A percentile compares a stretch with the other conserved stretches of the same genome.
Evolutionary conservation across 2,888 invertebrate genomes (phyloP).

Genomic region (Macrosiphum euphorbiae): DNA sequence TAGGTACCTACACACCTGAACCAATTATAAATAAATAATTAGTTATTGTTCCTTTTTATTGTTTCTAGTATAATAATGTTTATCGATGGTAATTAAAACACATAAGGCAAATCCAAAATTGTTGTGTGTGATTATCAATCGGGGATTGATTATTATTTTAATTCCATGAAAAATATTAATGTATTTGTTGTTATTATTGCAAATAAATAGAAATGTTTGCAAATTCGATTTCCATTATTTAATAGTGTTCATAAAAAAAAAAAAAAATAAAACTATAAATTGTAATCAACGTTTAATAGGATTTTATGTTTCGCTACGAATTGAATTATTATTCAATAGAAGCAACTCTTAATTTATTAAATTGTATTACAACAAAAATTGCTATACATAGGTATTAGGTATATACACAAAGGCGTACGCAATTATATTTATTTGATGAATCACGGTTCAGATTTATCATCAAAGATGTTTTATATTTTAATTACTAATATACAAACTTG

Average conservation of each 20-base stretch:
- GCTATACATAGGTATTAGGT: not conserved
- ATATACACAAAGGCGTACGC: not conserved
- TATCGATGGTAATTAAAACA: not conserved
- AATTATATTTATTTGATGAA: conserved; percentile 31
- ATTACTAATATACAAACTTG: conserved; percentile 32
- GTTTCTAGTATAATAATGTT: not conserved
- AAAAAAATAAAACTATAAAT: not conserved
- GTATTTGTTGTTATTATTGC: not conserved
- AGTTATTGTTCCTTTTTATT: not conserved
- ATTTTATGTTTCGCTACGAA: not conserved
- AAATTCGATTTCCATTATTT: not conserved
- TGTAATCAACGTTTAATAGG: not conserved
- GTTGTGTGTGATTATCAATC: not conserved
- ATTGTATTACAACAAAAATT: not conserved
- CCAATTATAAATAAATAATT: not conserved
- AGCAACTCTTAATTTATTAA: conserved; percentile 22
- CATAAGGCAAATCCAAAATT: not conserved
- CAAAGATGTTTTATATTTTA: conserved; percentile 41
- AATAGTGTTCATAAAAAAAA: not conserved
- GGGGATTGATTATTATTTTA: not conserved
- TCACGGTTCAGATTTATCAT: conserved; percentile 18
- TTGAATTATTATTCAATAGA: conserved; percentile 32
- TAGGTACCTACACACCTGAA: no score
- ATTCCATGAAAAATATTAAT: not conserved
- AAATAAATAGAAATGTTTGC: not conserved